Percentiles rank a stretch among this genome's conserved stretches.
Evolutionary conservation across 2,797 vertebrate species (phyloP).

Genomic region (Rhinella marina): DNA sequence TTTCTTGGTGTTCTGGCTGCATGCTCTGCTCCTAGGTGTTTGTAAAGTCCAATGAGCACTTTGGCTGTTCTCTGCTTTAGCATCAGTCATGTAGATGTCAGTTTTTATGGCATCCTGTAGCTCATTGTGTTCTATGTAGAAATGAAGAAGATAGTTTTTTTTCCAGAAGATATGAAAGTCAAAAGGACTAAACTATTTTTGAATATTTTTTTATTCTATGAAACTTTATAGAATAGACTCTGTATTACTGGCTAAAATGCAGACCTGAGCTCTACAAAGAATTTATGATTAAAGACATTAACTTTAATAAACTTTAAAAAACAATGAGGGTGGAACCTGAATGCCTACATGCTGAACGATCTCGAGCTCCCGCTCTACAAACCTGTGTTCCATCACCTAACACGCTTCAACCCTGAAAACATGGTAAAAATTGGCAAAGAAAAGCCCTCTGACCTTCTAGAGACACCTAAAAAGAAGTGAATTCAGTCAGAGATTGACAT

Average conservation of each 20-base stretch:
- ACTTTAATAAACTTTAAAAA: too few species aligned
- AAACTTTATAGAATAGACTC: constrained; percentile 23
- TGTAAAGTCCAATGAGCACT: constrained; percentile 58
- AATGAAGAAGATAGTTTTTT: constrained; percentile 31
- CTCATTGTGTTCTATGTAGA: constrained; percentile 52
- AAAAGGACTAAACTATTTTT: constrained; percentile 42
- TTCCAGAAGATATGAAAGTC: constrained; percentile 43
- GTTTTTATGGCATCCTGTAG: constrained; percentile 47
- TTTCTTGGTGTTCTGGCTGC: constrained; percentile 43
- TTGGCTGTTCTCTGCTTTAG: constrained; percentile 30
- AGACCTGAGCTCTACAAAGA: too few species aligned
- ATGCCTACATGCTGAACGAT: too few species aligned
- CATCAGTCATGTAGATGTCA: constrained; percentile 50
- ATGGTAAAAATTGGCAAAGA: too few species aligned
- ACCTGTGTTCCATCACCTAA: too few species aligned
- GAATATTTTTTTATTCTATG: constrained; percentile 16
- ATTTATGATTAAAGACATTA: too few species aligned
- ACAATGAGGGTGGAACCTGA: too few species aligned
- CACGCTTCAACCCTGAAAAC: too few species aligned
- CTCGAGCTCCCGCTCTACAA: too few species aligned
- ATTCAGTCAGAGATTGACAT: too few species aligned
- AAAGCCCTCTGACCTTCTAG: too few species aligned
- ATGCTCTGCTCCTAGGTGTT: constrained; percentile 50
- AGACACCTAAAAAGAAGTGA: too few species aligned
- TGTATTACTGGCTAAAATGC: background rate